Percentiles rank a stretch among this genome's conserved stretches.
Conservation (phyloP, 2,888 invertebrate genomes). For the Empis stercorea region DNA sequence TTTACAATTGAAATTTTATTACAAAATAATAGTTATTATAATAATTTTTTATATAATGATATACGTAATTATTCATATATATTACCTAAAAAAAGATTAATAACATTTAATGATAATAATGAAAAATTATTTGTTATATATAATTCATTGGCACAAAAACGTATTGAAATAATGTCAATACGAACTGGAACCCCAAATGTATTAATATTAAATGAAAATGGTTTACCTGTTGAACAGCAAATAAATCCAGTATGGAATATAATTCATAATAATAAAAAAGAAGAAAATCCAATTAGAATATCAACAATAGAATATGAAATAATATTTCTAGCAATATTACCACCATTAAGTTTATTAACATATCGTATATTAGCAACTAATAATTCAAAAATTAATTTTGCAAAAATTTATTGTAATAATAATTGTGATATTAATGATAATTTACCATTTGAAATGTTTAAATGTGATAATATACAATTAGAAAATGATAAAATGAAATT, state of each 20-base stretch:
- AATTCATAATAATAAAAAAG: slow-evolving; percentile 39
- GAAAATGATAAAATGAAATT: slow-evolving; percentile 69
- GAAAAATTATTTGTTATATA: slow-evolving; percentile 55
- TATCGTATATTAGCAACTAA: slow-evolving; percentile 42
- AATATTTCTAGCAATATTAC: slow-evolving; percentile 66
- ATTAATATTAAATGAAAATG: slow-evolving; percentile 53
- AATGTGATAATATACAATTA: slow-evolving; percentile 68
- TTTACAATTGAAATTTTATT: slow-evolving; percentile 50
- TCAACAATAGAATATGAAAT: slow-evolving; percentile 50
- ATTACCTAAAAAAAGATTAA: slow-evolving; percentile 58
- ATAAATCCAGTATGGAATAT: slow-evolving; percentile 76
- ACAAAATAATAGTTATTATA: slow-evolving; percentile 27
- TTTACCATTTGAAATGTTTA: slow-evolving; percentile 51
- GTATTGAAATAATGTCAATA: slow-evolving; percentile 65
- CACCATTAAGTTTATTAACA: slow-evolving; percentile 61
- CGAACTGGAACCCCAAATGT: slow-evolving; percentile 56
- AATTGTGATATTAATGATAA: slow-evolving; percentile 42
- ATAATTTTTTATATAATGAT: slow-evolving; percentile 46
- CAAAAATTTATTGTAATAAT: slow-evolving; percentile 43
- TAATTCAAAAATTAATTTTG: slow-evolving; percentile 35
- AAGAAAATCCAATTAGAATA: slow-evolving; percentile 23
- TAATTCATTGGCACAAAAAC: slow-evolving; percentile 66
- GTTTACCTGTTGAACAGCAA: slow-evolving; percentile 50
- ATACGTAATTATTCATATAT: slow-evolving; percentile 62
- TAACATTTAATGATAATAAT: slow-evolving; percentile 42